A percentile compares a stretch with the other conserved stretches of the same genome.
Evolutionary conservation across 2,888 invertebrate genomes (phyloP).

Genomic region (Agriotes lineatus): DNA sequence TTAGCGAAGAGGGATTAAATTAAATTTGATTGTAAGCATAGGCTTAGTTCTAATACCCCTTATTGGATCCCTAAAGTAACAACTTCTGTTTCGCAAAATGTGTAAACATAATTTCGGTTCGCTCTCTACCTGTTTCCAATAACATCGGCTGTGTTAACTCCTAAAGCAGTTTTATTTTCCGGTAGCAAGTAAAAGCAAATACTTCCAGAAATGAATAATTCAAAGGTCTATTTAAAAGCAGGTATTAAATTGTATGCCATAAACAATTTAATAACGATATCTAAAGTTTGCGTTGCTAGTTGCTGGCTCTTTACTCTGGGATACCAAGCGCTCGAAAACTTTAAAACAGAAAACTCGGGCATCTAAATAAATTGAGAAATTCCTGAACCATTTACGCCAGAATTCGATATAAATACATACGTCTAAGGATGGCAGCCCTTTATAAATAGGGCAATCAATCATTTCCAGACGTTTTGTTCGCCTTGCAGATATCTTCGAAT

Average conservation of each 20-base stretch:
- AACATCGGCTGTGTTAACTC: neutral
- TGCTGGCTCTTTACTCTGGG: constrained; percentile 8
- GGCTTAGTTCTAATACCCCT: no score
- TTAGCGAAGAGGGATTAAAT: no score
- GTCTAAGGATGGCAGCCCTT: constrained; percentile 26
- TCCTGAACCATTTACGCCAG: constrained; percentile 23
- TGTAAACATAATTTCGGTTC: no score
- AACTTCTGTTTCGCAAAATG: no score
- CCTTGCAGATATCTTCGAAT: constrained; percentile 9
- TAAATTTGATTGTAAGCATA: no score
- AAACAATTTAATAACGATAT: constrained; percentile 23
- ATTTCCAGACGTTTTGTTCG: constrained; percentile 28
- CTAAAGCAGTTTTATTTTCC: neutral
- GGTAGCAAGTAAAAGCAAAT: neutral
- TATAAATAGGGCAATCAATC: constrained; percentile 41
- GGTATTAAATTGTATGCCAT: constrained; percentile 35
- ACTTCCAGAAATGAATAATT: constrained; percentile 28
- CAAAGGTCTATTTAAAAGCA: constrained; percentile 19
- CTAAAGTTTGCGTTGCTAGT: neutral
- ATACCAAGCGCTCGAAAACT: constrained; percentile 17
- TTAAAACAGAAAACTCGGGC: neutral
- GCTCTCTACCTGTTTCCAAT: no score
- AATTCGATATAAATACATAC: constrained; percentile 34
- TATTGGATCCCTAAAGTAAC: no score
- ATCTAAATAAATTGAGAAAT: constrained; percentile 34